phyloP scores from a whole-genome alignment of 2,797 vertebrate species.

The Scyliorhinus canicula region DNA sequence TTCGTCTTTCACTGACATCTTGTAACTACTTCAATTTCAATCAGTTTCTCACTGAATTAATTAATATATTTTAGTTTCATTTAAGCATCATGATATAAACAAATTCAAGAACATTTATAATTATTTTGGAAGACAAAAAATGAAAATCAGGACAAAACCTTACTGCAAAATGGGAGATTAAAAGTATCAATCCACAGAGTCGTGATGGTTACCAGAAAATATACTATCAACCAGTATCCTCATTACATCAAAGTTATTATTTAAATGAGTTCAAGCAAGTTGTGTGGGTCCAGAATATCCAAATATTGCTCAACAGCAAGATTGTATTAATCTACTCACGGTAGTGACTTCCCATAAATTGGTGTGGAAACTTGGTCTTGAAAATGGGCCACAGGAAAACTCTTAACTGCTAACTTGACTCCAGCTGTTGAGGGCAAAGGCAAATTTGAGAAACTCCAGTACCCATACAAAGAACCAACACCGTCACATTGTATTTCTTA shows the following conservation, averaged over 20 bases:
- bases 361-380: background rate
- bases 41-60: background rate
- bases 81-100: background rate
- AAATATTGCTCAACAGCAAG: background rate
- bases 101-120: background rate
- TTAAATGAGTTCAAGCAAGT: background rate
- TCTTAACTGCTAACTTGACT: background rate
- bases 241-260: background rate
- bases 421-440: conserved; percentile 11
- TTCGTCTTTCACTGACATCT: background rate
- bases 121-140: background rate
- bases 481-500: background rate
- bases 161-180: background rate
- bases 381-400: background rate
- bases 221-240: background rate
- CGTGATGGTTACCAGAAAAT: background rate
- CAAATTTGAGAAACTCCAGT: background rate
- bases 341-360: background rate
- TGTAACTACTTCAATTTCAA: background rate
- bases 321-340: conserved; percentile 21
- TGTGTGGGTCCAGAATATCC: background rate
- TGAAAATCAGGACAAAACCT: background rate
- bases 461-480: background rate
- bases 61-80: background rate
- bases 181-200: background rate